Base-by-base conservation (phyloP, 2,113 vertebrate species). In the Scytalopus superciliaris region DNA sequence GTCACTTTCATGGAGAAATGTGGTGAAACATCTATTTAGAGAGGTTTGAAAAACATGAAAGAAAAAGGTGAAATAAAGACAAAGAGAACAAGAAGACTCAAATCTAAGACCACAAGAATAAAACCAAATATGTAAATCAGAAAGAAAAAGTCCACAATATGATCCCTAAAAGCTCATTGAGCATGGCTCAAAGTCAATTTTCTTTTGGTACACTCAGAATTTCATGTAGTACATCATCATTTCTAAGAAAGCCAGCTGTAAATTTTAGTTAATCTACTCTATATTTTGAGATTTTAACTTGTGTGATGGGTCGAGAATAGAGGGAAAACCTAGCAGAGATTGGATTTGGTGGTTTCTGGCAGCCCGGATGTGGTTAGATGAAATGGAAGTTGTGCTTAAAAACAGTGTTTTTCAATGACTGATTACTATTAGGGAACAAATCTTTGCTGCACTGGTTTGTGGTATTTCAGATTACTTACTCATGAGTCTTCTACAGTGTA, bases 1-100 rank as follows among this genome's bases (percentile, higher is more conserved):
- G n/a, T 64, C 47, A 78, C 9, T 89, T 98, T 12, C 96, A 97
- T 55, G 84, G 96, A 49, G 97, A 98, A 91, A 98, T 97, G 10
- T 97, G 97, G 94, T 75, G 96, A 97, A 84, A 98, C 87, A 1
- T 76, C 80, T 15, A 92, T 98, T 12, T 87, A 81, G 6, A 86
- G 31, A 87, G 95, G 5, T 93, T 96, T 9, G 90, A 95, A 28
- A 97, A 92, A 15, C 97, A 94, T 76, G 97, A 96, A 96, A 97
- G 83, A 98, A 98, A 94, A 45, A 31, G 6, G 80, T 93, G 12
- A 73, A 95, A 68, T 62, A 59, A 74, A 84, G 22, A 33, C 6
- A 39, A 79, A 59, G 94, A 97, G 18, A 98, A 98, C 95, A 97
- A 93, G 22, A 75, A 75, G 66, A 62, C 52, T 22, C 7, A 68